Evolutionary conservation across 30 jellyfish, hydroid and myxozoan species (phyloP).

Genomic region (Nemopilema nomurai): DNA sequence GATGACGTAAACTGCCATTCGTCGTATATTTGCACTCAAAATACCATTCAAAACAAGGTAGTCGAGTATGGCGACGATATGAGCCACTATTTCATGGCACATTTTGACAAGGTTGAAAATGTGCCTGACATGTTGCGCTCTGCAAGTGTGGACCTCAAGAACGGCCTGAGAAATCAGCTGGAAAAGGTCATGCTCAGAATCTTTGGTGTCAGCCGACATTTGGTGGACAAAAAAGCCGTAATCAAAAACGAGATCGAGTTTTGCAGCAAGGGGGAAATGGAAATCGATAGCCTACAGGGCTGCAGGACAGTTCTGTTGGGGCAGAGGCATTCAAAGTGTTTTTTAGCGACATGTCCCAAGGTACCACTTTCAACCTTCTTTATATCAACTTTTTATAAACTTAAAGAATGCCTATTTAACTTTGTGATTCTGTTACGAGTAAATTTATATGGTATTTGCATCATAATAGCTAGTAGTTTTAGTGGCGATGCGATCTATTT

Average conservation of each 20-base stretch:
- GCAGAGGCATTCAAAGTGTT: conserved; percentile 2
- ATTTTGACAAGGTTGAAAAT: conserved; percentile 1
- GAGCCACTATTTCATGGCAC: conserved; percentile 50
- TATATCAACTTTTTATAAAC: not conserved
- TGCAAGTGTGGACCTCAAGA: conserved; percentile 31
- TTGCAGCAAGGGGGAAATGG: not conserved
- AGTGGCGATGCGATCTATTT: too few species aligned
- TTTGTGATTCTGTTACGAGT: too few species aligned
- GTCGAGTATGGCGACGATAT: conserved; percentile 41
- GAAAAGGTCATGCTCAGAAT: conserved; percentile 13
- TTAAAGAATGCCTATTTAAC: too few species aligned
- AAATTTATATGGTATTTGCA: too few species aligned
- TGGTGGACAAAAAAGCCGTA: not conserved
- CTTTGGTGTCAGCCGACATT: conserved; percentile 4
- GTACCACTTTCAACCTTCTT: not conserved
- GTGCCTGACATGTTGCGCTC: conserved; percentile 35
- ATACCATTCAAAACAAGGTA: conserved; percentile 34
- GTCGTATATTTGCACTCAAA: conserved; percentile 17
- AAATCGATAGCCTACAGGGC: not conserved
- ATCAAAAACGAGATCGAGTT: conserved; percentile 24
- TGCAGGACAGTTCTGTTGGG: not conserved
- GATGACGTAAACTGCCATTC: conserved; percentile 1
- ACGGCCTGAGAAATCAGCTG: not conserved
- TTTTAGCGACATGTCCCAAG: conserved; percentile 2
- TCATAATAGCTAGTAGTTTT: too few species aligned